These are phyloP conservation scores for Pteria penguin DNA, from an alignment of 2,888 invertebrate genomes.

Conservation along the genomic window DNA sequence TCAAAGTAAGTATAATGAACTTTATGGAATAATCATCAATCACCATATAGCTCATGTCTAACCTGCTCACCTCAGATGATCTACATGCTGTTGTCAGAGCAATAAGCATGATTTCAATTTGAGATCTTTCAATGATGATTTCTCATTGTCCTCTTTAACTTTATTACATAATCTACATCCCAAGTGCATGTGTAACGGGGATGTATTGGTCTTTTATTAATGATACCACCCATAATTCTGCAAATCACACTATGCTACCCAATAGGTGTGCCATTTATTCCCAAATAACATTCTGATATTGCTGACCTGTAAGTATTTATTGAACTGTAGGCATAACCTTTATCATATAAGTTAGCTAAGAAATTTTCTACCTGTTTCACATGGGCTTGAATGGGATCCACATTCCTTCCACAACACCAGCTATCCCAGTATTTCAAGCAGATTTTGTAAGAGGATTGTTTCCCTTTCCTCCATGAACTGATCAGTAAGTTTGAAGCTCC, in stretches of 20 bases:
- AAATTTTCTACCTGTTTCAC: neutral
- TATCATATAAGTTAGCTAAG: neutral
- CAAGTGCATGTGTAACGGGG: neutral
- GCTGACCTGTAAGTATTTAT: neutral
- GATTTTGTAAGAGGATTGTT: neutral
- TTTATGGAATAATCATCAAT: neutral
- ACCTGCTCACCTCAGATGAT: too few relatives aligned
- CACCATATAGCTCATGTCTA: too few relatives aligned
- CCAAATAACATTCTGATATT: neutral
- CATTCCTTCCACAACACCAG: slow-evolving; percentile 1
- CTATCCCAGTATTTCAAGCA: neutral
- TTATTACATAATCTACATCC: neutral
- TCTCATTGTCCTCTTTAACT: too few relatives aligned
- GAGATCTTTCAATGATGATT: too few relatives aligned
- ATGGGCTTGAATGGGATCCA: neutral
- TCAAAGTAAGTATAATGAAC: neutral
- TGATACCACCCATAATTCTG: neutral
- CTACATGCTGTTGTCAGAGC: too few relatives aligned
- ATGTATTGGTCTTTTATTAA: neutral
- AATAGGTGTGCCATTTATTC: neutral
- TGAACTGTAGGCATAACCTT: neutral
- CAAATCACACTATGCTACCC: neutral
- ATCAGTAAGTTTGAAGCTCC: neutral
- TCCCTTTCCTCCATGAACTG: neutral
- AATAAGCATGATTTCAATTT: too few relatives aligned